phyloP scores from a whole-genome alignment of 2,888 invertebrate species.

The Nomada flava region DNA sequence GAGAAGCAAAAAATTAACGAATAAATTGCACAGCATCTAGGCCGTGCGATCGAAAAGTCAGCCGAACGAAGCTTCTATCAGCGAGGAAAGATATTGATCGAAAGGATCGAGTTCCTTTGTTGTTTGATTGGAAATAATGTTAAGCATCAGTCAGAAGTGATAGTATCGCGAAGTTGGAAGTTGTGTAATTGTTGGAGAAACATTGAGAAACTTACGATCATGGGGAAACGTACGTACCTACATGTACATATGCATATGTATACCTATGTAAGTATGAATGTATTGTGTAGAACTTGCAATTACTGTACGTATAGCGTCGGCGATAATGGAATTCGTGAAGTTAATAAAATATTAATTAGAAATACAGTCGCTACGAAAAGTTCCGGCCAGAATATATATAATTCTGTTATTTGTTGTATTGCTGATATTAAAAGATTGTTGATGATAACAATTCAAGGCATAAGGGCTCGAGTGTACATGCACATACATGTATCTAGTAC shows the following conservation, averaged over 20 bases:
- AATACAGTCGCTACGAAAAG: too few species aligned
- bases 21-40: slow-evolving; percentile 6
- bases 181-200: not conserved
- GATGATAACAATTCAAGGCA: too few species aligned
- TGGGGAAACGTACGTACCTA: slow-evolving; percentile 11
- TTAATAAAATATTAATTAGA: too few species aligned
- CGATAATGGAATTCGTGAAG: too few species aligned
- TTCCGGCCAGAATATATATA: too few species aligned
- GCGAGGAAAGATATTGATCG: not conserved
- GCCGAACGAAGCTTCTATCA: not conserved
- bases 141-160: not conserved
- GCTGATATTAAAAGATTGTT: too few species aligned
- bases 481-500: too few species aligned
- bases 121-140: not conserved
- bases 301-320: too few species aligned
- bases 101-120: slow-evolving; percentile 4
- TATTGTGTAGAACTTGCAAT: too few species aligned
- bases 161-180: not conserved
- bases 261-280: too few species aligned
- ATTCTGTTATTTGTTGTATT: too few species aligned
- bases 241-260: not conserved
- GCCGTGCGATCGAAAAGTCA: not conserved
- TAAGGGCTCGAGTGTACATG: too few species aligned
- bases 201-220: not conserved
- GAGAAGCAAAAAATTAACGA: not conserved